phyloP scores from a whole-genome alignment of 2,888 invertebrate genomes.

The Ennomos fuscantarius region DNA sequence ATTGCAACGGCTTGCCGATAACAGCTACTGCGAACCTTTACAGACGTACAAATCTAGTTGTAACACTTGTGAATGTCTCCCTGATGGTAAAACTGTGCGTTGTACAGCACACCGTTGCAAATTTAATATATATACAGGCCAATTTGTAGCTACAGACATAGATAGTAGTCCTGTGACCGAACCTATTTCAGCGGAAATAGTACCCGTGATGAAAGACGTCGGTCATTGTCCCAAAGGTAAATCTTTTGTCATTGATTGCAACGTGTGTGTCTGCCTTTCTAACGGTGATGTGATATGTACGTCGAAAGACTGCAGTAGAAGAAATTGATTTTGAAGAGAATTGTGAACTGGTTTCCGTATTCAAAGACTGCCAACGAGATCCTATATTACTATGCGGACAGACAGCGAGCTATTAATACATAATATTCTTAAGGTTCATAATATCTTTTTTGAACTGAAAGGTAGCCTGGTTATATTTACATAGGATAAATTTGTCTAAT shows the following conservation, averaged over 20 bases:
- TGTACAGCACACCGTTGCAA: constrained; percentile 51
- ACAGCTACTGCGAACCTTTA: constrained; percentile 68
- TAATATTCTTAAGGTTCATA: background rate
- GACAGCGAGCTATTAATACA: too few relatives aligned
- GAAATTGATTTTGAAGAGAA: background rate
- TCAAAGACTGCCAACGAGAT: background rate
- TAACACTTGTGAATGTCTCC: constrained; percentile 63
- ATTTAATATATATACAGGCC: too few relatives aligned
- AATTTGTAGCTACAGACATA: too few relatives aligned
- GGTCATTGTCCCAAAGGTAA: constrained; percentile 57
- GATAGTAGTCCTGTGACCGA: background rate
- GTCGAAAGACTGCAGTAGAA: constrained; percentile 52
- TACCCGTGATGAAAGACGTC: constrained; percentile 56
- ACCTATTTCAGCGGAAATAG: constrained; percentile 53
- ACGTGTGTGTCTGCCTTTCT: constrained; percentile 65
- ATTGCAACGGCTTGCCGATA: background rate
- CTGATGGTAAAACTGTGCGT: constrained; percentile 57
- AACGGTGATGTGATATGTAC: constrained; percentile 73
- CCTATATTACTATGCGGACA: too few relatives aligned
- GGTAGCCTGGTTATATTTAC: too few relatives aligned
- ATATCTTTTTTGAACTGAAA: background rate
- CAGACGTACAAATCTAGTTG: constrained; percentile 61
- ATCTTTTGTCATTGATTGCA: constrained; percentile 66
- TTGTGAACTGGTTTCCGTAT: background rate
- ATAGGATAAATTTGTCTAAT: too few relatives aligned